Evolutionary conservation across 2,888 invertebrate species (phyloP).

Genomic region (Drosophila siamana): DNA sequence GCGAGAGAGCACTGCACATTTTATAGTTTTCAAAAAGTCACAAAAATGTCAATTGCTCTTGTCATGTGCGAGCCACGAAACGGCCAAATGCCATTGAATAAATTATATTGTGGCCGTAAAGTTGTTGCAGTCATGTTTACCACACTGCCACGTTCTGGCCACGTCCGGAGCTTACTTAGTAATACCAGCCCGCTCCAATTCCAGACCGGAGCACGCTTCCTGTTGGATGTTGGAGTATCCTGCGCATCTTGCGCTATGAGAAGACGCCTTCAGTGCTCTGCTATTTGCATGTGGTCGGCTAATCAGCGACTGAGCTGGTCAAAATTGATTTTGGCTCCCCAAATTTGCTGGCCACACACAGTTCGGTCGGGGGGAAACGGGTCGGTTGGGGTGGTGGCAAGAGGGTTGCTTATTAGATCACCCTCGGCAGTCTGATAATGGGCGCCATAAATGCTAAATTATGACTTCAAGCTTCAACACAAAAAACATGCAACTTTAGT

Average conservation of each 20-base stretch:
- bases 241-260: not conserved
- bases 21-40: conserved; percentile 81
- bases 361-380: not conserved
- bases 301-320: conserved; percentile 52
- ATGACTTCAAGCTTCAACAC: conserved; percentile 47
- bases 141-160: conserved; percentile 46
- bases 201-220: conserved; percentile 12
- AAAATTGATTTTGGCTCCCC: conserved; percentile 52
- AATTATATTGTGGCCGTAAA: conserved; percentile 78
- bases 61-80: conserved; percentile 65
- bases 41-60: conserved; percentile 82
- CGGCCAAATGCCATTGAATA: conserved; percentile 76
- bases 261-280: not conserved
- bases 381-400: not conserved
- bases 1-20: conserved; percentile 68
- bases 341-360: conserved; percentile 5
- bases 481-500: conserved; percentile 27
- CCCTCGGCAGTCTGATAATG: conserved; percentile 50
- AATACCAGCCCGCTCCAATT: conserved; percentile 27
- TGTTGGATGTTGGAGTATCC: conserved; percentile 3
- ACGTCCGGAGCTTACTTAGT: conserved; percentile 47
- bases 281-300: conserved; percentile 54
- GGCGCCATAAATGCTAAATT: conserved; percentile 69
- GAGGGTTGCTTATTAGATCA: conserved; percentile 46
- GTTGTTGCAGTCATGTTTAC: conserved; percentile 70